Conservation (phyloP, 1,140 invertebrate genomes). For the Acromyrmex charruanus region DNA sequence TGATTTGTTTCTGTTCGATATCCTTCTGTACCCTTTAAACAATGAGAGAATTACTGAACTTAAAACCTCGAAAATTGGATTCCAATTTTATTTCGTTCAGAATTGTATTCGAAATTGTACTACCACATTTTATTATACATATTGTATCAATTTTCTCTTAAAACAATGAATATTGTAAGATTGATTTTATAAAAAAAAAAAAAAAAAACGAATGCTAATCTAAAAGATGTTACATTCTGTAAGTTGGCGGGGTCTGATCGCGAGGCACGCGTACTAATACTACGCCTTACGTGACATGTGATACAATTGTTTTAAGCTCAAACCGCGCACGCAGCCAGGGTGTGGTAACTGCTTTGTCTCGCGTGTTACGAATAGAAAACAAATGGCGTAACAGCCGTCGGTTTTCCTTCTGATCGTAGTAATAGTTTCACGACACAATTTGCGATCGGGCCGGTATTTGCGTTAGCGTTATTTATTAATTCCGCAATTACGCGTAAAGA, state of each 20-base stretch:
- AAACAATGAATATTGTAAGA: not conserved
- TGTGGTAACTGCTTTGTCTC: constrained; percentile 75
- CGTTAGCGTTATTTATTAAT: not conserved
- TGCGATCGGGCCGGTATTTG: not conserved
- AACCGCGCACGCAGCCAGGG: constrained; percentile 72
- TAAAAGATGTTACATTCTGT: constrained; percentile 19
- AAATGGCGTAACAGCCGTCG: constrained; percentile 36
- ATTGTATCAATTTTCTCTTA: not conserved
- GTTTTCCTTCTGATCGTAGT: constrained; percentile 10
- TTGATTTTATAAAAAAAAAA: not conserved
- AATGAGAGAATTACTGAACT: no score
- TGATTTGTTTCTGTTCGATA: no score
- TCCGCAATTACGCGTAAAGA: not conserved
- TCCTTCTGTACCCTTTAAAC: no score
- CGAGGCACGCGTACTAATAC: constrained; percentile 66
- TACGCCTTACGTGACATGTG: constrained; percentile 71
- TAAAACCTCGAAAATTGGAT: no score
- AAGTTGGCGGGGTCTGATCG: constrained; percentile 14
- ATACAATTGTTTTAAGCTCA: constrained; percentile 72
- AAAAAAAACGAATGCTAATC: constrained; percentile 26
- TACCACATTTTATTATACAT: no score
- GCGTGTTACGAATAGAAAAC: constrained; percentile 72
- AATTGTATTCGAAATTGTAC: no score
- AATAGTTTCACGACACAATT: constrained; percentile 22
- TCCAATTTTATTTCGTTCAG: no score